Evolutionary conservation across 1,140 invertebrate genomes (phyloP).

Genomic region (Dolichoris vasculosae): DNA sequence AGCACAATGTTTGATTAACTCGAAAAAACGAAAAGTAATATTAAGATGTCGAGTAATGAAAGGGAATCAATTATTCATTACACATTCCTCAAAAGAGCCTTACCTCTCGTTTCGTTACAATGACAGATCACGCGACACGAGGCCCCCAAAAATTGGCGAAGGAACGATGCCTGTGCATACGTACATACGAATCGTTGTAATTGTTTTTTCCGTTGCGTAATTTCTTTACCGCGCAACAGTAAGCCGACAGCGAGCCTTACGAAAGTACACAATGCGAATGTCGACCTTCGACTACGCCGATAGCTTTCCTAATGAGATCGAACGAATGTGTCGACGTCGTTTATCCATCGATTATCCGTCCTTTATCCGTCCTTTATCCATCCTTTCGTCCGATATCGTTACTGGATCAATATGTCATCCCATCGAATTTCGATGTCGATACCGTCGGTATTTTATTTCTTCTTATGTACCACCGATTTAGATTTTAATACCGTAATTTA

Average conservation of each 20-base stretch:
- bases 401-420: neutral
- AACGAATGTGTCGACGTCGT: neutral
- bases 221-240: constrained; percentile 10
- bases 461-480: too few species aligned
- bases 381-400: neutral
- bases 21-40: neutral
- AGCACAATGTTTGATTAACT: neutral
- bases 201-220: constrained; percentile 40
- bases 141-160: neutral
- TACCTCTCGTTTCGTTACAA: neutral
- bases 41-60: neutral
- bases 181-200: neutral
- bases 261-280: constrained; percentile 40
- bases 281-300: constrained; percentile 46
- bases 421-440: neutral
- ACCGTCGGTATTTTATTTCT: neutral
- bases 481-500: too few species aligned
- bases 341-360: too few species aligned
- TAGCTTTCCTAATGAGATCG: constrained; percentile 45
- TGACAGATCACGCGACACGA: neutral
- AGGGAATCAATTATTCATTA: neutral
- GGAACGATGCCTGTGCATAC: neutral
- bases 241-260: constrained; percentile 8
- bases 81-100: neutral
- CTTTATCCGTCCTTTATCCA: too few species aligned